A percentile compares a stretch with the other conserved stretches of the same genome.
Conservation (phyloP, 2,888 invertebrate species). For the Prenolepis imparis region DNA sequence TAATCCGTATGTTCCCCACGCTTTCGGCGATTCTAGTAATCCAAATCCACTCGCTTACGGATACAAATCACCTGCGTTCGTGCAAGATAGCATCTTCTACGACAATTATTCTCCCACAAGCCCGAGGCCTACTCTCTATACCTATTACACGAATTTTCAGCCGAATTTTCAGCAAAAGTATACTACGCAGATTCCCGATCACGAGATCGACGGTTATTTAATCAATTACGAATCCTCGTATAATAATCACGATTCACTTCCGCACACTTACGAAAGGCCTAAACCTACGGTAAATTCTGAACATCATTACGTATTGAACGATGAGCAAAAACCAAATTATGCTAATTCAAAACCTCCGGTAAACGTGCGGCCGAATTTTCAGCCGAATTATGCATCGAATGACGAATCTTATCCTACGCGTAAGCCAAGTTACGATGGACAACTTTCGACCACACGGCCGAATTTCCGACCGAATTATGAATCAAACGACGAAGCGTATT, state of each 20-base stretch:
- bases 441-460: constrained; percentile 25
- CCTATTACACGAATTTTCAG: constrained; percentile 70
- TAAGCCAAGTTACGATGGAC: constrained; percentile 2
- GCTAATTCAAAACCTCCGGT: not conserved
- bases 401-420: constrained; percentile 1
- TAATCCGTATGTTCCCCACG: constrained; percentile 59
- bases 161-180: constrained; percentile 43
- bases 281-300: not conserved
- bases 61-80: constrained; percentile 67
- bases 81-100: constrained; percentile 67
- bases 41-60: constrained; percentile 81
- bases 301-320: not conserved
- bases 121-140: constrained; percentile 74
- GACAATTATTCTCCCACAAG: constrained; percentile 70
- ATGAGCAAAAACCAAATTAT: not conserved
- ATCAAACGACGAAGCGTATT: not conserved
- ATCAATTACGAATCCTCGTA: constrained; percentile 43
- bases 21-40: constrained; percentile 78
- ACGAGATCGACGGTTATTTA: constrained; percentile 37
- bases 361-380: not conserved
- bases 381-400: constrained; percentile 1
- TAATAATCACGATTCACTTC: constrained; percentile 11
- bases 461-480: constrained; percentile 18
- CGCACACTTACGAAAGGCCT: not conserved
- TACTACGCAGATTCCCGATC: constrained; percentile 54